Base-by-base conservation (phyloP, 2,797 vertebrate genomes). In the Micromesistius poutassou region DNA sequence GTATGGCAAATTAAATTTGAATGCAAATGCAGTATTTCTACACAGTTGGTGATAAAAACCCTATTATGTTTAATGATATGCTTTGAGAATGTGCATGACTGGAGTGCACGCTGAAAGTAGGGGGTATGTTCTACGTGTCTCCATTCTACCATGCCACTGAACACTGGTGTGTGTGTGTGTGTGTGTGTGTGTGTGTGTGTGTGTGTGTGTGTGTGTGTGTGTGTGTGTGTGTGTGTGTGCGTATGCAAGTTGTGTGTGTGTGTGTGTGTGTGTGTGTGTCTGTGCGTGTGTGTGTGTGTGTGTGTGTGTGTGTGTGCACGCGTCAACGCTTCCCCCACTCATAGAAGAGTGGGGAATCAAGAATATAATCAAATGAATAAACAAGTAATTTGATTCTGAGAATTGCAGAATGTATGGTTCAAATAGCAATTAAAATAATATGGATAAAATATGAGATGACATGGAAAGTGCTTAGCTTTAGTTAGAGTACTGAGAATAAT, bases 41-140 rank as follows among this genome's bases (percentile, higher is more conserved):
- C 93, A 94, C 93, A 93, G 93, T 91, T 80, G 75, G 91, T 93
- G 94, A 94, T 95, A 94, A 95, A 94, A 95, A 91, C 91, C 94
- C 93, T 93, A 93, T 94, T 94, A 93, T 93, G 93, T 94, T 94
- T 94, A 94, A 95, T 94, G 92, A 94, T 94, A 93, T 94, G 93
- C 93, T 94, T 93, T 94, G 93, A 93, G 93, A 95, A 91, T 93
- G 92, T 93, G 92, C 92, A 93, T 89, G 91, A 93, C 91, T 83
- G 90, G 90, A 92, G 90, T 92, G 83, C 90, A 88, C 91, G 86
- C 89, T 87, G 91, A 92, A 92, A 91, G 88, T 91, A 85, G 71
- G 86, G 85, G 83, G 86, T 87, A 78, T 84, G 86, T 88, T 88
- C 86, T 28, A 28, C 62, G 62, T 13, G 25, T 28, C 62, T 68